Base-by-base conservation (phyloP, 2,797 vertebrate genomes). In the Trematomus bernacchii region DNA sequence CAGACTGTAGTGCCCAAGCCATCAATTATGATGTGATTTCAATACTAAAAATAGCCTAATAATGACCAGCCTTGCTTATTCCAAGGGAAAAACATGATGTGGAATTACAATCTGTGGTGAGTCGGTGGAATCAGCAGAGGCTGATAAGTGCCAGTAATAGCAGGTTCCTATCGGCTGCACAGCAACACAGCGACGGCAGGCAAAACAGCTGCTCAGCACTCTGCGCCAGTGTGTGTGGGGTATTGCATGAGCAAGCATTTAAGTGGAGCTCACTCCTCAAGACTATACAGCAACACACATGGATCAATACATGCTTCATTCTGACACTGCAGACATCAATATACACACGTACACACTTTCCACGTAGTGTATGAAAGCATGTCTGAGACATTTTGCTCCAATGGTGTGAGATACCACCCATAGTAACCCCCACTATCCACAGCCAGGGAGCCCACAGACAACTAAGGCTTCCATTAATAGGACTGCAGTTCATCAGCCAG, bases 181-280 rank as follows among this genome's bases (percentile, higher is more conserved):
- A 50, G 80, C 87, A 75, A n/a, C n/a, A n/a, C n/a, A n/a, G n/a
- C n/a, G n/a, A 68, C 43, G 54, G 78, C 79, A 76, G 64, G 76
- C 73, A 80, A 90, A 90, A 86, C 87, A 91, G 87, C 78, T 79
- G 86, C 82, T 93, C 87, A 84, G 86, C 89, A 87, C 73, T 87
- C 73, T 85, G 50, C 0, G 15, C 71, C 77, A 65, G 73, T 42
- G 14, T 37, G 14, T 37, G 52, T 65, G 15, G 60, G 47, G 52
- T 74, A 84, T 70, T 23, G 63, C 84, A 86, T 80, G 75, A 89
- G 77, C 80, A 75, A 87, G 90, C 84, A 74, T 77, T 69, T 30
- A 18, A 66, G 37, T 51, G 74, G 60, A 77, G 60, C 71, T 52
- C 43, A 40, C 37, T 0, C 42, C 72, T 57, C 62, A 70, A 76